Base-by-base conservation (phyloP, 64 coral and sea anemone genomes). In the Pocillopora verrucosa region DNA sequence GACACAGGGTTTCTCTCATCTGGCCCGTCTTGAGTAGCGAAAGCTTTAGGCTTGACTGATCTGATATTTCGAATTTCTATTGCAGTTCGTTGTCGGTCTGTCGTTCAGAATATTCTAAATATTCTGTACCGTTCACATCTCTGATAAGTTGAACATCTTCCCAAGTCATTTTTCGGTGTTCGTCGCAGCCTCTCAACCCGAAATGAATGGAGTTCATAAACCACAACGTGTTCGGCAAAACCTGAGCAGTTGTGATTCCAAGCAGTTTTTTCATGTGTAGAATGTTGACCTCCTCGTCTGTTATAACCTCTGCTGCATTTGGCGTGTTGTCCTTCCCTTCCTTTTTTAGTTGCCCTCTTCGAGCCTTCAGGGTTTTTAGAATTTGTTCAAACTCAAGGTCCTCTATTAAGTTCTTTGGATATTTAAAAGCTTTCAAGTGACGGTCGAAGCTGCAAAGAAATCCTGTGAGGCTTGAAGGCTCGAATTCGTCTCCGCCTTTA, bases 371-470 rank as follows among this genome's bases (percentile, higher is more conserved):
- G 68, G 82, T 64, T 13, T 85, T 64, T 56, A 2, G 60, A 41
- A 76, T 5, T 58, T 72, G 60, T 35, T 69, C 34, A 87, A 76
- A 87, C 59, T 87, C 72, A 11, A 11, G 85, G 34, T 75, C 56
- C 60, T 75, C 36, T 26, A 87, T 59, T 14, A 87, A 16, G 72
- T 61, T 89, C 73, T 89, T 89, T 15, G 75, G 75, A 65, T 70
- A 80, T 69, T 89, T 65, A n/a, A 37, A 34, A 11, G 60, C 61
- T 79, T 60, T 89, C 13, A 89, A 56, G 61, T 59, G 73, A 76
- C 88, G 72, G 62, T 89, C 59, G 80, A 89, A 59, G 63, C 88
- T 89, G 79, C 76, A 12, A 59, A 89, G 80, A 25, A 89, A 80
- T 89, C 59, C 88, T 78, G 76, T 67, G 75, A 89, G 77, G 25